phyloP scores from a whole-genome alignment of 2,113 vertebrate genomes.

The Uria aalge region DNA sequence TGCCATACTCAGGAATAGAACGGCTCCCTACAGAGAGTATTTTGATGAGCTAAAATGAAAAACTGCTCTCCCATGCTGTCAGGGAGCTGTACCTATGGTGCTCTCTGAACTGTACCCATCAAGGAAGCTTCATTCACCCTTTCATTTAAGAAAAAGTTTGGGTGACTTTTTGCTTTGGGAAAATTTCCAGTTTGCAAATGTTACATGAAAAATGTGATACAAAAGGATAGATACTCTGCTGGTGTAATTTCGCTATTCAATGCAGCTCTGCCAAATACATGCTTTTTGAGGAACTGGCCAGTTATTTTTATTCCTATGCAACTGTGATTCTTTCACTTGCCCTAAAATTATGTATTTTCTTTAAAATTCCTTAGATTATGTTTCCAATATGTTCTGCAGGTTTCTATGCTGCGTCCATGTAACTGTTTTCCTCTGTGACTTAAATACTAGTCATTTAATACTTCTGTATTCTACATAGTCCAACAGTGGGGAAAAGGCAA shows the following conservation, averaged over 20 bases:
- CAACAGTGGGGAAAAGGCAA: not conserved
- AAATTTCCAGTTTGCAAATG: not conserved
- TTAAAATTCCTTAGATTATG: not conserved
- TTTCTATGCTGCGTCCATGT: not conserved
- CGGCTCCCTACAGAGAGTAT: not conserved
- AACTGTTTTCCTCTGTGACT: not conserved
- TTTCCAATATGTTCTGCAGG: not conserved
- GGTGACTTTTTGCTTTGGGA: not conserved
- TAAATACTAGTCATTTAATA: not conserved
- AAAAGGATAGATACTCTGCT: not conserved
- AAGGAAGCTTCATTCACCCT: conserved; percentile 13
- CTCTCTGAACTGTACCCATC: conserved; percentile 26
- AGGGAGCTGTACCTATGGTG: not conserved
- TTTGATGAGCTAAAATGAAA: conserved; percentile 17
- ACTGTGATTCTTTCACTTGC: not conserved
- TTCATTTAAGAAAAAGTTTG: not conserved
- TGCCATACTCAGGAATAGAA: conserved; percentile 33
- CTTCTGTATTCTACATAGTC: not conserved
- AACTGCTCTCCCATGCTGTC: not conserved
- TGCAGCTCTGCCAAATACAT: not conserved
- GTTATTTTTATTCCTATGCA: not conserved
- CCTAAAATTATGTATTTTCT: not conserved
- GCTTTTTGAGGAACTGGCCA: not conserved
- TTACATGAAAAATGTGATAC: not conserved
- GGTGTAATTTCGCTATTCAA: not conserved